Conservation (phyloP, 2,113 vertebrate species). For the Rhizomys pruinosus region DNA sequence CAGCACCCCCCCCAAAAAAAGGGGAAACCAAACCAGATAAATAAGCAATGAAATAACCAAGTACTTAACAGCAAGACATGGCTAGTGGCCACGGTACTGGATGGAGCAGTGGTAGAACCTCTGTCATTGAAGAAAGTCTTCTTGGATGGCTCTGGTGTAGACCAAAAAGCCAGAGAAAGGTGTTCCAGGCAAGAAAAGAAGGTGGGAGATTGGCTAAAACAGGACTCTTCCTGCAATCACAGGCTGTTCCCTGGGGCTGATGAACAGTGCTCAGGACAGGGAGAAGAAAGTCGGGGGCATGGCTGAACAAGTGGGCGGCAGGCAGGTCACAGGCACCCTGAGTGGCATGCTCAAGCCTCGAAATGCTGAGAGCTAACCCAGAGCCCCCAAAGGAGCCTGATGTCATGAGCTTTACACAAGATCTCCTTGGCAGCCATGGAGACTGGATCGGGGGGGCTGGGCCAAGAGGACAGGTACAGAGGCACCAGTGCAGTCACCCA, state of each 20-base stretch:
- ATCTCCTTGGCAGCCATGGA: not conserved
- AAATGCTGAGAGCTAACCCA: not conserved
- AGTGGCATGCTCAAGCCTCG: slow-evolving; percentile 14
- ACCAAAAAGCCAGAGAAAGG: not conserved
- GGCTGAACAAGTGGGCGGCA: slow-evolving; percentile 13
- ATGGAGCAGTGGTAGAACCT: not conserved
- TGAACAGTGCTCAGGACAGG: not conserved
- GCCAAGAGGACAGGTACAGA: not conserved
- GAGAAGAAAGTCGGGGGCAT: not conserved
- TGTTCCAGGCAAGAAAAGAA: not conserved
- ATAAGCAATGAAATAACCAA: not conserved
- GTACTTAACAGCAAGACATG: not conserved
- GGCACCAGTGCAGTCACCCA: not conserved
- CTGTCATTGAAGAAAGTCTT: not conserved
- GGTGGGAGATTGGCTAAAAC: not conserved
- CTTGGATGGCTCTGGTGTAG: not conserved
- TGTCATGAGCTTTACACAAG: slow-evolving; percentile 51
- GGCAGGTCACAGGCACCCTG: not conserved
- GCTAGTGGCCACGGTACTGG: not conserved
- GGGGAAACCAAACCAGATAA: not conserved
- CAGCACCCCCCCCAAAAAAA: too few species aligned
- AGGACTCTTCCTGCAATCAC: not conserved
- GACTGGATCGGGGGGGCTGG: not conserved
- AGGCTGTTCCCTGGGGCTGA: not conserved
- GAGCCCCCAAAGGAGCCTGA: slow-evolving; percentile 39